phyloP scores from a whole-genome alignment of 2,888 invertebrate species.

The Synanthedon andrenaeformis region DNA sequence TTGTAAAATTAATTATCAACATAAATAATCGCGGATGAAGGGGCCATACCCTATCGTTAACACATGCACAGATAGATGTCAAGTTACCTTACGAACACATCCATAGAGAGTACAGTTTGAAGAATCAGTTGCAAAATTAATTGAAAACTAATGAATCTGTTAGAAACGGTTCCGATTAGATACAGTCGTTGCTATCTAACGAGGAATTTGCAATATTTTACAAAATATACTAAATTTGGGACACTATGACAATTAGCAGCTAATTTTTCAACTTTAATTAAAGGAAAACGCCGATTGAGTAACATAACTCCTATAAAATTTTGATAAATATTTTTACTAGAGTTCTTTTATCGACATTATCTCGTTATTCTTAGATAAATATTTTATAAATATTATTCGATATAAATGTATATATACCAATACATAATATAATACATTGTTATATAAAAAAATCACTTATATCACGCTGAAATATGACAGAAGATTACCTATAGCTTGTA shows the following conservation, averaged over 20 bases:
- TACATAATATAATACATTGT: too few relatives aligned
- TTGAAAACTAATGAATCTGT: background rate
- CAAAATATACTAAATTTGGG: slow-evolving; percentile 2
- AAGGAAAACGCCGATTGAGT: background rate
- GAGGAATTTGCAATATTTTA: slow-evolving; percentile 3
- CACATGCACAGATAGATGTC: slow-evolving; percentile 20
- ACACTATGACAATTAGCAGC: background rate
- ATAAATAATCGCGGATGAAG: background rate
- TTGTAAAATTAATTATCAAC: background rate
- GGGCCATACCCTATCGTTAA: slow-evolving; percentile 1
- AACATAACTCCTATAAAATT: background rate
- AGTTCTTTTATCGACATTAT: too few relatives aligned
- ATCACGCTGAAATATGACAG: too few relatives aligned
- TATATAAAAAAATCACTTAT: too few relatives aligned
- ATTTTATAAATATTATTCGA: too few relatives aligned
- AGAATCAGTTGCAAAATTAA: background rate
- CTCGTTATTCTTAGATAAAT: too few relatives aligned
- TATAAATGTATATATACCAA: too few relatives aligned
- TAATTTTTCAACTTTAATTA: background rate
- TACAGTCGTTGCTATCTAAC: background rate
- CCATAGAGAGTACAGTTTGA: background rate
- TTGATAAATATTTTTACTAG: background rate
- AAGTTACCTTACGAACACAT: slow-evolving; percentile 20
- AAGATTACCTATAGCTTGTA: too few relatives aligned
- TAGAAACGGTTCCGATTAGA: slow-evolving; percentile 1